A percentile compares a stretch with the other conserved stretches of the same genome.
Conservation (phyloP, 2,113 vertebrate genomes). For the Galemys pyrenaicus region DNA sequence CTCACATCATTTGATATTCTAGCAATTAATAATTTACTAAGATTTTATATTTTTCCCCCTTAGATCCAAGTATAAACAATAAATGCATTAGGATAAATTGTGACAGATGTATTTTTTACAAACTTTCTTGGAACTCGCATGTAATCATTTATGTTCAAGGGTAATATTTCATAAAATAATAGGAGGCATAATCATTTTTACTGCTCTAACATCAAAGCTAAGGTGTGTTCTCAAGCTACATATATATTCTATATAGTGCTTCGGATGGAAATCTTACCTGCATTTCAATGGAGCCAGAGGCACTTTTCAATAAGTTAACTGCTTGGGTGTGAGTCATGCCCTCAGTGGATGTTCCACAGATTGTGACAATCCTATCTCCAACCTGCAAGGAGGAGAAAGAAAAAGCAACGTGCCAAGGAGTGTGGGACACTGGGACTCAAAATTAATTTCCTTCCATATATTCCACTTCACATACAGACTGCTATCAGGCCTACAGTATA, state of each 20-base stretch:
- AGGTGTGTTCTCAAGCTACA: not conserved
- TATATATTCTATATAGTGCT: not conserved
- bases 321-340: slow-evolving; percentile 96
- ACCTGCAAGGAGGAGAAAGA: slow-evolving; percentile 85
- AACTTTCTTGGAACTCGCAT: not conserved
- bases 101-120: not conserved
- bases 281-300: slow-evolving; percentile 92
- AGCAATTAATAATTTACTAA: not conserved
- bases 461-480: not conserved
- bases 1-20: not conserved
- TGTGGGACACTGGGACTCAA: not conserved
- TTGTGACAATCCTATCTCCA: slow-evolving; percentile 95
- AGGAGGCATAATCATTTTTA: not conserved
- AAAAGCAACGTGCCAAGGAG: not conserved
- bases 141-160: not conserved
- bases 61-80: not conserved
- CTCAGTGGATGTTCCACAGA: slow-evolving; percentile 93
- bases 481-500: not conserved
- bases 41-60: not conserved
- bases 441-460: not conserved
- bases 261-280: slow-evolving; percentile 87
- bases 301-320: slow-evolving; percentile 93
- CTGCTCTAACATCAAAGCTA: not conserved
- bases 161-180: slow-evolving; percentile 9
- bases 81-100: not conserved